Percentiles rank a stretch among this genome's conserved stretches.
phyloP scores from a whole-genome alignment of 2,797 vertebrate species.

The Diplodus sargus region DNA sequence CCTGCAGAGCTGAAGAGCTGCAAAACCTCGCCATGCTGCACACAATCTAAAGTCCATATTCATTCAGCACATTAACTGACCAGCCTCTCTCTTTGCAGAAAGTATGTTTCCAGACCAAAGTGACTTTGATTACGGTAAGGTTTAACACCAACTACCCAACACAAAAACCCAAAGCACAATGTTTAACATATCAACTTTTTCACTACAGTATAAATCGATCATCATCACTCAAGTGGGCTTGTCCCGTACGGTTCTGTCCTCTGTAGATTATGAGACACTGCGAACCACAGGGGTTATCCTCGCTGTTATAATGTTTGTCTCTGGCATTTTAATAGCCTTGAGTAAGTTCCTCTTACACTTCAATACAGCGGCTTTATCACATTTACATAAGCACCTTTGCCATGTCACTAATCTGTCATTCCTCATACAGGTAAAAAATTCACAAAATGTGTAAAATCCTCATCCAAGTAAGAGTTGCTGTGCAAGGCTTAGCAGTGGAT shows the following conservation, averaged over 20 bases:
- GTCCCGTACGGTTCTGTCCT: conserved; percentile 30
- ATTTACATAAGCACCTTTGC: conserved; percentile 14
- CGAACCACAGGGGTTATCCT: conserved; percentile 86
- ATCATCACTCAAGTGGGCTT: not conserved
- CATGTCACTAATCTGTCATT: conserved; percentile 73
- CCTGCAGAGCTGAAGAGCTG: conserved; percentile 61
- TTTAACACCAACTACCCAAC: not conserved
- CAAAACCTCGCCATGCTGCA: conserved; percentile 33
- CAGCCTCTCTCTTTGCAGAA: conserved; percentile 70
- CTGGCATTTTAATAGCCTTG: conserved; percentile 87
- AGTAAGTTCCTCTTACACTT: conserved; percentile 79
- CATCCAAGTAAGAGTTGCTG: conserved; percentile 86
- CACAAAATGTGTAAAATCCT: conserved; percentile 87
- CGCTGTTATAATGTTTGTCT: conserved; percentile 84
- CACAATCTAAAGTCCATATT: conserved; percentile 8
- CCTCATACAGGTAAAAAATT: conserved; percentile 88
- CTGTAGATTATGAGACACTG: conserved; percentile 86
- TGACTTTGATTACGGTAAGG: conserved; percentile 86
- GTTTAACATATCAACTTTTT: not conserved
- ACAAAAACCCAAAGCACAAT: not conserved
- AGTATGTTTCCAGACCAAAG: conserved; percentile 77
- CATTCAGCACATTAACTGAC: conserved; percentile 8
- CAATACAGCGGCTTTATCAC: conserved; percentile 21
- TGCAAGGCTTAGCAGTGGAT: conserved; percentile 64
- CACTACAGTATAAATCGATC: not conserved